Percentiles rank a stretch among this genome's conserved stretches.
Conservation (phyloP, 2,797 vertebrate genomes). For the Typhlichthys eigenmanni region DNA sequence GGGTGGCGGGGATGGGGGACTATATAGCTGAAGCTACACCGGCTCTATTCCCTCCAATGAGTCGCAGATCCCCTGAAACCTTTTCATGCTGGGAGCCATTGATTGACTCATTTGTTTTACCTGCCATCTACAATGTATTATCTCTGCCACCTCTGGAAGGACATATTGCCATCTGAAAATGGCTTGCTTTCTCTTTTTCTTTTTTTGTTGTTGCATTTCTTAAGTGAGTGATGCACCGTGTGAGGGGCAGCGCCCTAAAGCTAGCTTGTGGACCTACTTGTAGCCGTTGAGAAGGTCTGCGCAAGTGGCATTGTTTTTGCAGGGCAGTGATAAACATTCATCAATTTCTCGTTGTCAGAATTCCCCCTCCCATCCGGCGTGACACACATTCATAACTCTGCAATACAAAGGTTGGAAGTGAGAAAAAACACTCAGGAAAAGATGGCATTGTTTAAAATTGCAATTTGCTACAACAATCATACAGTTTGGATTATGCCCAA, state of each 20-base stretch:
- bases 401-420: conserved; percentile 37
- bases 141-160: conserved; percentile 66
- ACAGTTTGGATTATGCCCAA: too few species aligned
- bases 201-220: conserved; percentile 53
- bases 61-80: conserved; percentile 66
- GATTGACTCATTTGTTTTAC: conserved; percentile 76
- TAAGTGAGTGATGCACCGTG: conserved; percentile 56
- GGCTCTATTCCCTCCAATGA: conserved; percentile 68
- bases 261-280: conserved; percentile 68
- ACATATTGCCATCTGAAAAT: conserved; percentile 60
- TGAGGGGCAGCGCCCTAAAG: conserved; percentile 42
- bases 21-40: conserved; percentile 57
- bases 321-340: conserved; percentile 81
- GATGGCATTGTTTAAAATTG: too few species aligned
- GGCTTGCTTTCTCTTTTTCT: conserved; percentile 5
- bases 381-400: conserved; percentile 81
- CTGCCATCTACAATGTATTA: conserved; percentile 70
- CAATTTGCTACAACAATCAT: too few species aligned
- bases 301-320: conserved; percentile 83
- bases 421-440: neutral
- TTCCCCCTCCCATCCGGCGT: conserved; percentile 80
- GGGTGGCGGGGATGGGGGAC: conserved; percentile 4
- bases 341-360: conserved; percentile 82
- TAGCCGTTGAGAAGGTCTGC: conserved; percentile 79
- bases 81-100: conserved; percentile 70